Percentiles rank a stretch among this genome's conserved stretches.
These are phyloP conservation scores for Phoebastria nigripes DNA, from an alignment of 2,797 vertebrate genomes.

Conservation along the genomic window DNA sequence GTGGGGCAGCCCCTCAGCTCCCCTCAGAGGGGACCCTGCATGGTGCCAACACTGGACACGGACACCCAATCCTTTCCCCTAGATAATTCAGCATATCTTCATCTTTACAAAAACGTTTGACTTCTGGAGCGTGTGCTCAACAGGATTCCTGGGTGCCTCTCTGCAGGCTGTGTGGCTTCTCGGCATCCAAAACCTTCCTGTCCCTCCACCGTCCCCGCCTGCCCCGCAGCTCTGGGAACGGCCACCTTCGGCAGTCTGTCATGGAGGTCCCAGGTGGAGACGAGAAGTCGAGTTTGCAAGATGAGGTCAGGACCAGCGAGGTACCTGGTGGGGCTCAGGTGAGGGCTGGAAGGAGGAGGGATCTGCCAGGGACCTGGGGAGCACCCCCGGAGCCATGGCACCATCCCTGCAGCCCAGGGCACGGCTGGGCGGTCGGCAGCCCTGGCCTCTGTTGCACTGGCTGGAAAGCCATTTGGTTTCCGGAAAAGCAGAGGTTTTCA, in stretches of 20 bases:
- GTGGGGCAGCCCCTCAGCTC: not conserved
- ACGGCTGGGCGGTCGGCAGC: rapidly evolving
- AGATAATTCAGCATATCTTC: not conserved
- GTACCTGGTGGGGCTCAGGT: not conserved
- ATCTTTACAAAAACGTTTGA: not conserved
- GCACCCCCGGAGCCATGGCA: rapidly evolving
- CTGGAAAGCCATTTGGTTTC: rapidly evolving
- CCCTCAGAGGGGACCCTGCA: not conserved
- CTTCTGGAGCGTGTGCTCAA: rapidly evolving
- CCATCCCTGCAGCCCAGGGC: too few relatives aligned
- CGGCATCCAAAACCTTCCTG: not conserved
- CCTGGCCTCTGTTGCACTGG: rapidly evolving
- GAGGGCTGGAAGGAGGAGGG: not conserved
- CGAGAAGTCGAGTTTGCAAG: not conserved
- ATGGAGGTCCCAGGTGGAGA: not conserved
- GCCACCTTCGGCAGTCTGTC: rapidly evolving
- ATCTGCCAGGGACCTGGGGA: not conserved
- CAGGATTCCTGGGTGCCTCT: not conserved
- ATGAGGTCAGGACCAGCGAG: not conserved
- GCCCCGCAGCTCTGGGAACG: rapidly evolving
- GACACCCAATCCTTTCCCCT: not conserved
- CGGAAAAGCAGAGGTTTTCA: not conserved
- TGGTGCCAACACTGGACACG: rapidly evolving
- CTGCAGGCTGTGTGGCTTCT: not conserved
- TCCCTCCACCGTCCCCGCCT: rapidly evolving